Percentiles rank a stretch among this genome's conserved stretches.
phyloP scores from a whole-genome alignment of 2,888 invertebrate genomes.

The Scaeva pyrastri region DNA sequence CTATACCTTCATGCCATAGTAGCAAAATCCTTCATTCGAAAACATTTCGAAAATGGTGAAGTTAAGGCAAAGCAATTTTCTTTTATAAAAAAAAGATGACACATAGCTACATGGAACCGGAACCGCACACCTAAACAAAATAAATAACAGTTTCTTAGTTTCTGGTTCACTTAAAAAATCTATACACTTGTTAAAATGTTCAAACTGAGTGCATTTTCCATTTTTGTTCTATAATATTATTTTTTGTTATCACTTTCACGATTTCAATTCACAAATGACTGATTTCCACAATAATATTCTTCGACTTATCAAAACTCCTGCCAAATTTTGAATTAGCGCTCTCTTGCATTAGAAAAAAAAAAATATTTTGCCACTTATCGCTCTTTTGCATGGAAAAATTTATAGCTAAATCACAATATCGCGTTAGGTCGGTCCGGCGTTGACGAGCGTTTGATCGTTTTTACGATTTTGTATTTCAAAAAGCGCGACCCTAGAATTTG shows the following conservation, averaged over 20 bases:
- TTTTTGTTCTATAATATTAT: conserved; percentile 1
- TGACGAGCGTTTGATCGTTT: too few species aligned
- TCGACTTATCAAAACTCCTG: conserved; percentile 1
- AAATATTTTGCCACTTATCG: not conserved
- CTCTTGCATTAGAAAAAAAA: not conserved
- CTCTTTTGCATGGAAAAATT: not conserved
- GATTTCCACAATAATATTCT: not conserved
- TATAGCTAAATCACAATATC: too few species aligned
- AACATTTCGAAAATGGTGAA: conserved; percentile 6
- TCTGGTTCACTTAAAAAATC: not conserved
- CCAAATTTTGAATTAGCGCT: conserved; percentile 27
- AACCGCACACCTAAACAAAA: conserved; percentile 25
- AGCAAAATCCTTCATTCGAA: conserved; percentile 18
- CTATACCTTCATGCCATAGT: conserved; percentile 22
- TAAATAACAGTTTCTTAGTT: conserved; percentile 18
- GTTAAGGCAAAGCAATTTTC: not conserved
- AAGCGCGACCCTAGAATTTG: too few species aligned
- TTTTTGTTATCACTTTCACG: not conserved
- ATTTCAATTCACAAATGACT: conserved; percentile 13
- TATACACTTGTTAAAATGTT: conserved; percentile 15
- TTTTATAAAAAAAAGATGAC: conserved; percentile 22
- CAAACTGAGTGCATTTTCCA: conserved; percentile 1
- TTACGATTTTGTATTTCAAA: too few species aligned
- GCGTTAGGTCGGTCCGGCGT: too few species aligned
- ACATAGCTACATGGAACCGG: conserved; percentile 17